Evolutionary conservation across 2,113 vertebrate genomes (phyloP).

Genomic region (Aleadryas rufinucha): DNA sequence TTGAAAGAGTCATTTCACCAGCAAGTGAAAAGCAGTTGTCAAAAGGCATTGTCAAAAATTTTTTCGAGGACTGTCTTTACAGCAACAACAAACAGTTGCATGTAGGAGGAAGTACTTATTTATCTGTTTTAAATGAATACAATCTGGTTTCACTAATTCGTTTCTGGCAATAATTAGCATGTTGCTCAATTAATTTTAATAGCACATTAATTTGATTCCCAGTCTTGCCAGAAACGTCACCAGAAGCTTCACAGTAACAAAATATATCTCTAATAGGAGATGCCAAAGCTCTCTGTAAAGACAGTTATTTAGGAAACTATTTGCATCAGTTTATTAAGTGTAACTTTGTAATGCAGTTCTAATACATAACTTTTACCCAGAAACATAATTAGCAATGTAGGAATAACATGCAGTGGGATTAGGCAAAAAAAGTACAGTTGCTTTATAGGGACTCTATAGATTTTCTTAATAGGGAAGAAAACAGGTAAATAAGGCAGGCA

Average conservation of each 20-base stretch:
- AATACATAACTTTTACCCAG: background rate
- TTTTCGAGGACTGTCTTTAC: background rate
- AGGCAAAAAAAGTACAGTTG: background rate
- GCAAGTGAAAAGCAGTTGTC: background rate
- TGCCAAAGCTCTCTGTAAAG: background rate
- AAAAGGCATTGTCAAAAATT: background rate
- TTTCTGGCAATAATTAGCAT: slow-evolving; percentile 37
- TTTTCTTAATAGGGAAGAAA: background rate
- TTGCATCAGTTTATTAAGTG: background rate
- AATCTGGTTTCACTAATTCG: background rate
- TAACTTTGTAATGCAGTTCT: background rate
- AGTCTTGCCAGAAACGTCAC: background rate
- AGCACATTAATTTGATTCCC: background rate
- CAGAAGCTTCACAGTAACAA: background rate
- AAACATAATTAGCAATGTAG: background rate
- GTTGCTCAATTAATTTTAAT: slow-evolving; percentile 39
- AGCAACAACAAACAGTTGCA: background rate
- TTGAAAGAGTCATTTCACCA: background rate
- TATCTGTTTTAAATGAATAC: slow-evolving; percentile 33
- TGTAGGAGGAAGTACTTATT: background rate
- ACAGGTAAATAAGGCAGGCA: background rate
- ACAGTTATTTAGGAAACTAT: background rate
- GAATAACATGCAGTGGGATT: background rate
- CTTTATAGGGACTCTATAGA: background rate
- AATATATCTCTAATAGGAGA: background rate